Evolutionary conservation across 64 coral and sea anemone species (phyloP).

Genomic region (Pachyseris speciosa): DNA sequence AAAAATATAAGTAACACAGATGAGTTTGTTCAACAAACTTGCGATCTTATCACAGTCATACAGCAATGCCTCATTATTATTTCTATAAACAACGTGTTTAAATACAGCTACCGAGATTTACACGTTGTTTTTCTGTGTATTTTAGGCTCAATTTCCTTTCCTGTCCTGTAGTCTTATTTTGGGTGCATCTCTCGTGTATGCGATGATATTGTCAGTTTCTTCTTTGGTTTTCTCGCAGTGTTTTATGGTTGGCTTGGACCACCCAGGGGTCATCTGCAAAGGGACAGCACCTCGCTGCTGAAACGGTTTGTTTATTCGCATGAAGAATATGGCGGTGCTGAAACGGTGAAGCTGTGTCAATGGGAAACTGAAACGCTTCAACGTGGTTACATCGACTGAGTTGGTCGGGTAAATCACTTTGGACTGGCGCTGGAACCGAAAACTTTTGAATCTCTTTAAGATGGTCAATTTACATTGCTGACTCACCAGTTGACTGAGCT

Average conservation of each 20-base stretch:
- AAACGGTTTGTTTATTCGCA: neutral
- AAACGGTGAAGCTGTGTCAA: too few species aligned
- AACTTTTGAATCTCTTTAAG: too few species aligned
- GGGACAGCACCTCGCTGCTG: neutral
- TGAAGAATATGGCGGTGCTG: too few species aligned
- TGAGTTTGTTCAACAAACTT: constrained; percentile 26
- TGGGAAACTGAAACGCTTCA: too few species aligned
- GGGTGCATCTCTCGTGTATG: neutral
- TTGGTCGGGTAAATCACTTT: too few species aligned
- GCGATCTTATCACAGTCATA: constrained; percentile 30
- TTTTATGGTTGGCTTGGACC: neutral
- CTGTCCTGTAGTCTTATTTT: neutral
- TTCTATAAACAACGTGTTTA: constrained; percentile 9
- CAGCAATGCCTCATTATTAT: neutral
- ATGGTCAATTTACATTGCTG: too few species aligned
- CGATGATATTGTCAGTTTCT: neutral
- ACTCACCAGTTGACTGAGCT: too few species aligned
- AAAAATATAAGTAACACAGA: neutral
- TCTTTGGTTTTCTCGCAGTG: neutral
- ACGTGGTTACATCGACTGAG: too few species aligned
- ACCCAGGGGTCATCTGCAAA: neutral
- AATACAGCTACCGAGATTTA: neutral
- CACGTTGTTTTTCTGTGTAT: neutral
- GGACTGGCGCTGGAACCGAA: too few species aligned
- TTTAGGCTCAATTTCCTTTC: neutral